phyloP scores from a whole-genome alignment of 2,888 invertebrate species.

The Ophraella communa region DNA sequence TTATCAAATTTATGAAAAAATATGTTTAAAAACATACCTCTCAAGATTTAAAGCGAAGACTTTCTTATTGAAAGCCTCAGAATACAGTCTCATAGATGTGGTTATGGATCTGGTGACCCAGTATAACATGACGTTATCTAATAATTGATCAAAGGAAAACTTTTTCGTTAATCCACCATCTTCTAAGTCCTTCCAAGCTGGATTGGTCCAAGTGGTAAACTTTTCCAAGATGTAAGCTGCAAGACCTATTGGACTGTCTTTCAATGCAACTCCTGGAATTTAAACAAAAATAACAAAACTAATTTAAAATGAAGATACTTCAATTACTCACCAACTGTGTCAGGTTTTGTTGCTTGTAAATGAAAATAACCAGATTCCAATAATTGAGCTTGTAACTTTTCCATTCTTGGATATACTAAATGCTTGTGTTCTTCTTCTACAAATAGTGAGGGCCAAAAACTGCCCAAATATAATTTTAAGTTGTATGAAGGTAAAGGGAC shows the following conservation, averaged over 20 bases:
- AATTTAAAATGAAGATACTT: neutral
- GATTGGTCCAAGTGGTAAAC: constrained; percentile 78
- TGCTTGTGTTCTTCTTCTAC: constrained; percentile 62
- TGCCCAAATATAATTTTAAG: constrained; percentile 34
- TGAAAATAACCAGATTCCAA: constrained; percentile 73
- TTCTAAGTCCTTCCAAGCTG: constrained; percentile 57
- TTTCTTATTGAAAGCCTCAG: constrained; percentile 65
- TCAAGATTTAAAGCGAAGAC: constrained; percentile 5
- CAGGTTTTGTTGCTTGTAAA: constrained; percentile 87
- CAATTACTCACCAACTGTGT: constrained; percentile 73
- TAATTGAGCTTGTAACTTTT: constrained; percentile 57
- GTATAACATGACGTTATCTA: constrained; percentile 85
- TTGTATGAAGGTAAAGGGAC: constrained; percentile 21
- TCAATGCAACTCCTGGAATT: constrained; percentile 68
- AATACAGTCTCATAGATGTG: constrained; percentile 76
- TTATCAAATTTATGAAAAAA: neutral
- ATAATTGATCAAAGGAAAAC: constrained; percentile 72
- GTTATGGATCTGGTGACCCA: constrained; percentile 78
- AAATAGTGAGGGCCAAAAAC: constrained; percentile 49
- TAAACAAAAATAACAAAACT: neutral
- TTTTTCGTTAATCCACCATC: constrained; percentile 74
- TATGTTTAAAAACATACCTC: neutral
- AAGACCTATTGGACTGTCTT: constrained; percentile 82
- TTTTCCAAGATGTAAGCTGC: constrained; percentile 92
- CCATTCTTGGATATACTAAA: constrained; percentile 63